phyloP scores from a whole-genome alignment of 2,888 invertebrate species.

The Orthonychiurus folsomi region DNA sequence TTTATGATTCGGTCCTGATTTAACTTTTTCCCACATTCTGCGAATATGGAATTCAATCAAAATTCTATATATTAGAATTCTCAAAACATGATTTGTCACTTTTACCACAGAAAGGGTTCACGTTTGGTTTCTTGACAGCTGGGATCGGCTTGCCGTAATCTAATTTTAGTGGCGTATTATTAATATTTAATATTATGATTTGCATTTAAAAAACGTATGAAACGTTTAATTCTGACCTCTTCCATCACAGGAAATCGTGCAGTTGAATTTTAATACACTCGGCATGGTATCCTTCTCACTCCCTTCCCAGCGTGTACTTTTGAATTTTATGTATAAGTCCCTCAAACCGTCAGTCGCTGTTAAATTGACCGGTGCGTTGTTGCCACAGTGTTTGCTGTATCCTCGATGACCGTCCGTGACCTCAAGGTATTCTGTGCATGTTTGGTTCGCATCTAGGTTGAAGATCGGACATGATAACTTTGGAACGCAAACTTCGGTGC shows the following conservation, averaged over 20 bases:
- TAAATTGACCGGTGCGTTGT: slow-evolving; percentile 16
- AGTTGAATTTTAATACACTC: slow-evolving; percentile 19
- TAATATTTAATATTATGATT: too few species aligned
- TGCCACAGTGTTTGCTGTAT: slow-evolving; percentile 23
- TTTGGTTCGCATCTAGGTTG: slow-evolving; percentile 8
- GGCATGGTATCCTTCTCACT: too few species aligned
- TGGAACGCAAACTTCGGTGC: slow-evolving; percentile 35
- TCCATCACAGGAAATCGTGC: slow-evolving; percentile 27
- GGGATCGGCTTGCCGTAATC: too few species aligned
- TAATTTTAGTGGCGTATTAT: too few species aligned
- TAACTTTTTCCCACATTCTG: slow-evolving; percentile 33
- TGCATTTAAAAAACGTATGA: too few species aligned
- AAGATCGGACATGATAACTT: slow-evolving; percentile 21
- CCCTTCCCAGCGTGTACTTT: too few species aligned
- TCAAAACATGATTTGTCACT: not conserved
- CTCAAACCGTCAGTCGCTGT: slow-evolving; percentile 24
- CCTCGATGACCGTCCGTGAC: slow-evolving; percentile 31
- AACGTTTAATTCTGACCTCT: slow-evolving; percentile 15
- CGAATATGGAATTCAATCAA: slow-evolving; percentile 1
- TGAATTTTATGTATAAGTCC: slow-evolving; percentile 29
- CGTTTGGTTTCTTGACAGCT: not conserved
- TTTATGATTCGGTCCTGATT: slow-evolving; percentile 32
- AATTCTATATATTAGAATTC: not conserved
- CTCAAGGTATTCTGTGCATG: slow-evolving; percentile 29
- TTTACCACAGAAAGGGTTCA: not conserved